Percentiles rank a stretch among this genome's conserved stretches.
These are phyloP conservation scores for Sylvilagus floridanus DNA, from an alignment of 2,797 vertebrate species.

Conservation along the genomic window DNA sequence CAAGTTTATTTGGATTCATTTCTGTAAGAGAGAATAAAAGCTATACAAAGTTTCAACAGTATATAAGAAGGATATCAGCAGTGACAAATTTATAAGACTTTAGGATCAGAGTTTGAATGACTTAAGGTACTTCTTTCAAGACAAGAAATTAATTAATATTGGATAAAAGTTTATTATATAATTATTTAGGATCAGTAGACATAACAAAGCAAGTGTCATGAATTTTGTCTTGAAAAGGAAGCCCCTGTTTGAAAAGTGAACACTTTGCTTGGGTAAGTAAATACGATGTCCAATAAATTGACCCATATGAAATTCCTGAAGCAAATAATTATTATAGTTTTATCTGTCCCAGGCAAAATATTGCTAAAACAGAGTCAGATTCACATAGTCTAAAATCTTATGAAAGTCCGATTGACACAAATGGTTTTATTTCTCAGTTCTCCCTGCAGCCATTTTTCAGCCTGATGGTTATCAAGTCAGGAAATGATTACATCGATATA, in stretches of 20 bases:
- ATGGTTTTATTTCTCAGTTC: background rate
- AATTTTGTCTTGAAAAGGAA: background rate
- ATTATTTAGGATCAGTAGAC: background rate
- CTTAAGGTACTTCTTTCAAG: background rate
- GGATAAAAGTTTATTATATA: slow-evolving; percentile 5
- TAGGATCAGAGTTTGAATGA: background rate
- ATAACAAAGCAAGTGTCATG: background rate
- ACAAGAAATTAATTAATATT: background rate
- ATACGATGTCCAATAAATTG: background rate
- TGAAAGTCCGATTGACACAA: background rate
- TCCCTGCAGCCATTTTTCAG: background rate
- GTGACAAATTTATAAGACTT: background rate
- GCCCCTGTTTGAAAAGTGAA: background rate
- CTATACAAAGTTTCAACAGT: background rate
- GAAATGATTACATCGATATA: background rate
- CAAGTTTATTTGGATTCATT: background rate
- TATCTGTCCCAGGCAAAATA: slow-evolving; percentile 23
- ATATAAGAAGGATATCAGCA: background rate
- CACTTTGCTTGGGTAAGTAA: background rate
- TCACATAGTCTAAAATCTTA: slow-evolving; percentile 22
- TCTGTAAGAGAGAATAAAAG: background rate
- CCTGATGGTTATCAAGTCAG: background rate
- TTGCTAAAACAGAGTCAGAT: background rate
- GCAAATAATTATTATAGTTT: background rate
- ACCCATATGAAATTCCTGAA: slow-evolving; percentile 3